phyloP scores from a whole-genome alignment of 2,888 invertebrate genomes.

The Hartigia nigra region DNA sequence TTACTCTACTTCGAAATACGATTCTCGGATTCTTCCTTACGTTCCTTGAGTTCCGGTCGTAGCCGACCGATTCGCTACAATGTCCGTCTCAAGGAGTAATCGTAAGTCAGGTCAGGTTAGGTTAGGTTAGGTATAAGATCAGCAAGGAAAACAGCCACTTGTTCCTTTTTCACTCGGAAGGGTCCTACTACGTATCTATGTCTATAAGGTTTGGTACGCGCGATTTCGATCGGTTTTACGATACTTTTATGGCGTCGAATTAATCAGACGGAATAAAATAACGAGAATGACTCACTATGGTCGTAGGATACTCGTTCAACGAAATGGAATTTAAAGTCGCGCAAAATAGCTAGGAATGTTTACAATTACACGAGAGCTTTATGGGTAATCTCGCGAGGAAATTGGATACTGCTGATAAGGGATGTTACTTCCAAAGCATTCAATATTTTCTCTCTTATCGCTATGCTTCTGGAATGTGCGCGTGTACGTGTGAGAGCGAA shows the following conservation, averaged over 20 bases:
- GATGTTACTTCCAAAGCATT: background rate
- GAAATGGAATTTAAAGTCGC: constrained; percentile 38
- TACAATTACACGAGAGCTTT: constrained; percentile 37
- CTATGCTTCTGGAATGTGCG: background rate
- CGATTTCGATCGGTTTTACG: constrained; percentile 44
- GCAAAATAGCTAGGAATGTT: constrained; percentile 41
- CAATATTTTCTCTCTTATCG: background rate
- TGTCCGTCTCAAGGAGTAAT: background rate
- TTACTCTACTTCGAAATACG: constrained; percentile 21
- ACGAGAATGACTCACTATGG: constrained; percentile 40
- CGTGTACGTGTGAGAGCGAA: background rate
- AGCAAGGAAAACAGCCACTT: background rate
- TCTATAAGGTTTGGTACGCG: constrained; percentile 8
- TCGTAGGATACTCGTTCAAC: background rate
- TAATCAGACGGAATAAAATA: constrained; percentile 54
- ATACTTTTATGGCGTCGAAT: constrained; percentile 51
- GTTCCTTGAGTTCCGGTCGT: background rate
- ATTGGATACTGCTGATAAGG: background rate
- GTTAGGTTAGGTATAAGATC: background rate
- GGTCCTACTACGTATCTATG: background rate
- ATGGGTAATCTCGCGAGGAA: constrained; percentile 26
- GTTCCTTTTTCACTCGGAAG: constrained; percentile 10
- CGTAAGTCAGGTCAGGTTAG: background rate
- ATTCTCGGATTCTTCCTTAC: constrained; percentile 1
- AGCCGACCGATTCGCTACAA: constrained; percentile 9